Conservation (phyloP, 2,888 invertebrate species). For the Acleris holmiana region DNA sequence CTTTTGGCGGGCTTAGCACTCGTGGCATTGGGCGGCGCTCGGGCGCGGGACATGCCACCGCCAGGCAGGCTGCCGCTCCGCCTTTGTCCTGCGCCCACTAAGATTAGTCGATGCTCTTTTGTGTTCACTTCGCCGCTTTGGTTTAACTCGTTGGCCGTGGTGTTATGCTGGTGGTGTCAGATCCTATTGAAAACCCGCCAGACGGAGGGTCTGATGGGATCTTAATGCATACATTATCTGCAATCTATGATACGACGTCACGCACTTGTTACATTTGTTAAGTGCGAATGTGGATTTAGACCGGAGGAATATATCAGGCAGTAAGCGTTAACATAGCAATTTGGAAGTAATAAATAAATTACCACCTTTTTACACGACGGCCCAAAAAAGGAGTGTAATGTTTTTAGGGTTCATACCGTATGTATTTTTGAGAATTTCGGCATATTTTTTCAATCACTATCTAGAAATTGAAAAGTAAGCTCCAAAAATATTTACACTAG, state of each 20-base stretch:
- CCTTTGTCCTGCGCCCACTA: conserved; percentile 43
- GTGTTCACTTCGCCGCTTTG: conserved; percentile 64
- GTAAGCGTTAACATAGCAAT: no score
- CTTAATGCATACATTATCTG: not conserved
- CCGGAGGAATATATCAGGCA: no score
- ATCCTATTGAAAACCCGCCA: conserved; percentile 13
- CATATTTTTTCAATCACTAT: no score
- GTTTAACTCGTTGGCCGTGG: conserved; percentile 69
- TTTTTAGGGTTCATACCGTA: no score
- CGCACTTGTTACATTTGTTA: no score
- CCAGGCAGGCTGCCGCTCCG: conserved; percentile 62
- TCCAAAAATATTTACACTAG: no score
- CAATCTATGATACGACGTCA: not conserved
- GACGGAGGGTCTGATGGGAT: not conserved
- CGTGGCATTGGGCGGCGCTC: conserved; percentile 64
- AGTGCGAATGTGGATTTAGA: no score
- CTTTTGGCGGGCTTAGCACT: conserved; percentile 66
- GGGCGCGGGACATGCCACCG: conserved; percentile 78
- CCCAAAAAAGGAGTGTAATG: no score
- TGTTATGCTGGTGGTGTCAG: conserved; percentile 38
- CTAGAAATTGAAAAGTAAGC: no score
- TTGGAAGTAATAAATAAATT: no score
- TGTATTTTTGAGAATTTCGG: no score
- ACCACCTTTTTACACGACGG: no score
- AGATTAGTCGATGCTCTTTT: conserved; percentile 74